phyloP scores from a whole-genome alignment of 2,113 vertebrate genomes.

The Pavo muticus region DNA sequence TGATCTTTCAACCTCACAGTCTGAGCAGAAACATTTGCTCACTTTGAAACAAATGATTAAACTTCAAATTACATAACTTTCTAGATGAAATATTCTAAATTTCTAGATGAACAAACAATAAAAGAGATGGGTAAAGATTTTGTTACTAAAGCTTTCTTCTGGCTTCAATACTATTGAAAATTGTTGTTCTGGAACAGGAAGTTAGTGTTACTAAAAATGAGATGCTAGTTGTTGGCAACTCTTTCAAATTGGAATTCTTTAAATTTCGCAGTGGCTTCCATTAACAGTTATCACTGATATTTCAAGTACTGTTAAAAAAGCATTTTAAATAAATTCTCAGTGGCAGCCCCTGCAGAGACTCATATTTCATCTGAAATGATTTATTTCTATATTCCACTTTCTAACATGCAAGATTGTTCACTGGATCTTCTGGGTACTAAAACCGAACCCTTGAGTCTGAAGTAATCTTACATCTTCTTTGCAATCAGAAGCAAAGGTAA shows the following conservation, averaged over 20 bases:
- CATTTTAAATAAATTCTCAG: neutral
- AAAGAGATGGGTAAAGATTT: neutral
- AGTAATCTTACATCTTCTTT: neutral
- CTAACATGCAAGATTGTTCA: neutral
- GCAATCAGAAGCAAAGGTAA: neutral
- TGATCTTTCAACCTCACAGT: neutral
- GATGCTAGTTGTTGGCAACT: neutral
- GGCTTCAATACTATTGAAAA: neutral
- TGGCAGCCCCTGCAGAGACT: neutral
- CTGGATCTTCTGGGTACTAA: neutral
- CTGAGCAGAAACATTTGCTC: neutral
- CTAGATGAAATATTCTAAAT: neutral
- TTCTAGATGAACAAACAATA: neutral
- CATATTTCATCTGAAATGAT: neutral
- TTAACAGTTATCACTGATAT: neutral
- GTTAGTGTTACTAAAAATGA: neutral
- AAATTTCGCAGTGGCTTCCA: neutral
- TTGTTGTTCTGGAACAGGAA: neutral
- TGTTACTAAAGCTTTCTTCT: neutral
- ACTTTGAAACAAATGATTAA: neutral
- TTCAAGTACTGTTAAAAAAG: neutral
- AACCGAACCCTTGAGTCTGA: neutral
- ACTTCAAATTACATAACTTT: neutral
- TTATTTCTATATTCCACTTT: neutral
- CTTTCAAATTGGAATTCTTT: neutral